Conservation (phyloP, 2,888 invertebrate species). For the Tipula vernalis region DNA sequence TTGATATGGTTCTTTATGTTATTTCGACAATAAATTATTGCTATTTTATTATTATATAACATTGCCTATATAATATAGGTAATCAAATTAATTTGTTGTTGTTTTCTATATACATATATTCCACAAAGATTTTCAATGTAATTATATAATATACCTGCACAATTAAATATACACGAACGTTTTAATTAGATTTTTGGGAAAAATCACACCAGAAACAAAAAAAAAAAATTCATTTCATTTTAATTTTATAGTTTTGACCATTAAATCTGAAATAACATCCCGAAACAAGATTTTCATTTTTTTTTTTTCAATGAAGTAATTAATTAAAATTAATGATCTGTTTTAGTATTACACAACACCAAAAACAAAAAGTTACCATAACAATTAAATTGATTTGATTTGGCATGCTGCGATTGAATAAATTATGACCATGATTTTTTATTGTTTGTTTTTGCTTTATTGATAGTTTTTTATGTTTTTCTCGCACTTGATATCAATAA, state of each 20-base stretch:
- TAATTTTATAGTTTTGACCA: neutral
- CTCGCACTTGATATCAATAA: neutral
- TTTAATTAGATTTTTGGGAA: neutral
- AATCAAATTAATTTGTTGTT: neutral
- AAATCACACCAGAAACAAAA: neutral
- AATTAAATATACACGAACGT: neutral
- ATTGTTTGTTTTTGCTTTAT: neutral
- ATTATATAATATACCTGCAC: neutral
- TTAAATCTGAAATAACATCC: neutral
- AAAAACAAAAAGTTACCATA: neutral
- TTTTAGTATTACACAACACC: neutral
- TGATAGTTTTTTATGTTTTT: neutral
- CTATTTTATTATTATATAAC: neutral
- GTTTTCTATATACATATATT: neutral
- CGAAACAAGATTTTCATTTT: neutral
- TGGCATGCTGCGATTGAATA: neutral
- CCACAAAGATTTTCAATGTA: neutral
- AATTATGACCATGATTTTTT: neutral
- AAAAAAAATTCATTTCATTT: neutral
- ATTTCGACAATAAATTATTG: slow-evolving; percentile 4
- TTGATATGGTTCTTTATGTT: slow-evolving; percentile 4
- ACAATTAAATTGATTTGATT: neutral
- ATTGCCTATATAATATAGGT: neutral
- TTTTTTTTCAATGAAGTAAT: neutral
- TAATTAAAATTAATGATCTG: neutral